Evolutionary conservation across 2,888 invertebrate genomes (phyloP).

Genomic region (Drosophila parthenogenetica): DNA sequence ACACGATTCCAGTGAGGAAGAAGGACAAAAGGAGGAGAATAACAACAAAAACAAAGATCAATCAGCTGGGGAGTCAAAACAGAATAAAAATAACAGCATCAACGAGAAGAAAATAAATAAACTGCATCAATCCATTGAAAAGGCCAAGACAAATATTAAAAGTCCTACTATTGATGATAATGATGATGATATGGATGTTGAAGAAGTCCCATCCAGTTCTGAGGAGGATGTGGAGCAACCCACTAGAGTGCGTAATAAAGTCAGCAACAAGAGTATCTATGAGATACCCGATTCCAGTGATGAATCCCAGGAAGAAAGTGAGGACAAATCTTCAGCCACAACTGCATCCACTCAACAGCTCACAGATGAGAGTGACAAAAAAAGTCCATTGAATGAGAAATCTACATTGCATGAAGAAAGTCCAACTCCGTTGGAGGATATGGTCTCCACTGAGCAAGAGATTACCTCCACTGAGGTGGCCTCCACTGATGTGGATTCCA

Average conservation of each 20-base stretch:
- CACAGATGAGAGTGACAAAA: not conserved
- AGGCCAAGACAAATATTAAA: slow-evolving; percentile 20
- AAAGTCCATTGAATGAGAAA: not conserved
- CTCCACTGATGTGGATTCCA: too few species aligned
- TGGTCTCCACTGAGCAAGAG: not conserved
- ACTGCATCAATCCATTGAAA: not conserved
- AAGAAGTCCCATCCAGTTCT: slow-evolving; percentile 11
- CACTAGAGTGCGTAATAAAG: not conserved
- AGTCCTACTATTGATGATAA: slow-evolving; percentile 32
- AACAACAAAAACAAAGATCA: not conserved
- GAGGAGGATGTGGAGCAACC: slow-evolving; percentile 5
- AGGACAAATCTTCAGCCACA: not conserved
- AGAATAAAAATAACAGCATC: not conserved
- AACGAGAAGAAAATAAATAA: not conserved
- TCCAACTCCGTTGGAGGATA: not conserved
- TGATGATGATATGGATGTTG: not conserved
- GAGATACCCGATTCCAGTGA: slow-evolving; percentile 34
- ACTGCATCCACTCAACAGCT: not conserved
- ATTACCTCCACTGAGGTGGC: not conserved
- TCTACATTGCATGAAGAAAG: not conserved
- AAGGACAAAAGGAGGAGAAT: not conserved
- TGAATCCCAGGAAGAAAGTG: slow-evolving; percentile 1
- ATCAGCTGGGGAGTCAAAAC: not conserved
- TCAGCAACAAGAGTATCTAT: slow-evolving; percentile 21
- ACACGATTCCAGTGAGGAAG: slow-evolving; percentile 39